A percentile compares a stretch with the other conserved stretches of the same genome.
Evolutionary conservation across 2,888 invertebrate species (phyloP).

Genomic region (Limnephilus marmoratus): DNA sequence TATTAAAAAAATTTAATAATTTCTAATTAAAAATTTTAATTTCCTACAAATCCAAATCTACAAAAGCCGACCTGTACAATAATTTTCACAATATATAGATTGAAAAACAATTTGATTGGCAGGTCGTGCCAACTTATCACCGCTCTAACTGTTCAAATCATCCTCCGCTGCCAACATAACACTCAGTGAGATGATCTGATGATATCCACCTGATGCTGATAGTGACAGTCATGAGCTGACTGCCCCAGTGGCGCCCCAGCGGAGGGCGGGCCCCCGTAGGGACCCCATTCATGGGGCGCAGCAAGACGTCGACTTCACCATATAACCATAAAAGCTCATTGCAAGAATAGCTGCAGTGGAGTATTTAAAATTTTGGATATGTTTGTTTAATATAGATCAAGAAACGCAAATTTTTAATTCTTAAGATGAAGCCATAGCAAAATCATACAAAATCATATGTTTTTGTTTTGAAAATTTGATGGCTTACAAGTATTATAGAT

Average conservation of each 20-base stretch:
- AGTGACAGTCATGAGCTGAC: background rate
- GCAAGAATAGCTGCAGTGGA: background rate
- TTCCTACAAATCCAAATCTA: background rate
- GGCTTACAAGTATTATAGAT: too few species aligned
- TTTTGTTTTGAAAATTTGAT: too few species aligned
- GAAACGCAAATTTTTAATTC: too few species aligned
- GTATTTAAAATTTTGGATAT: background rate
- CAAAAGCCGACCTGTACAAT: background rate
- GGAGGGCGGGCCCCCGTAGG: background rate
- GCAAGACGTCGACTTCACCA: background rate
- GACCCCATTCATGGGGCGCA: background rate
- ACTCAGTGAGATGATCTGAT: background rate
- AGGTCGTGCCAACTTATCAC: background rate
- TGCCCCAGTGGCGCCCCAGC: background rate
- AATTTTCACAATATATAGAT: background rate
- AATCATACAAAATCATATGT: too few species aligned
- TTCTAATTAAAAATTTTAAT: background rate
- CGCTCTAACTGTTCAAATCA: background rate
- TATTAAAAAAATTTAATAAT: too few species aligned
- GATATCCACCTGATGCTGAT: background rate
- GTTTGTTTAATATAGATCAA: too few species aligned
- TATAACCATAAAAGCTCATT: background rate
- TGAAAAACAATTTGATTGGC: background rate
- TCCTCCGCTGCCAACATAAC: background rate
- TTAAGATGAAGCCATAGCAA: too few species aligned